Evolutionary conservation across 2,888 invertebrate species (phyloP), one percentile per base, ranked within the genome.

Genomic region (Dicranocentrus wangi): DNA sequence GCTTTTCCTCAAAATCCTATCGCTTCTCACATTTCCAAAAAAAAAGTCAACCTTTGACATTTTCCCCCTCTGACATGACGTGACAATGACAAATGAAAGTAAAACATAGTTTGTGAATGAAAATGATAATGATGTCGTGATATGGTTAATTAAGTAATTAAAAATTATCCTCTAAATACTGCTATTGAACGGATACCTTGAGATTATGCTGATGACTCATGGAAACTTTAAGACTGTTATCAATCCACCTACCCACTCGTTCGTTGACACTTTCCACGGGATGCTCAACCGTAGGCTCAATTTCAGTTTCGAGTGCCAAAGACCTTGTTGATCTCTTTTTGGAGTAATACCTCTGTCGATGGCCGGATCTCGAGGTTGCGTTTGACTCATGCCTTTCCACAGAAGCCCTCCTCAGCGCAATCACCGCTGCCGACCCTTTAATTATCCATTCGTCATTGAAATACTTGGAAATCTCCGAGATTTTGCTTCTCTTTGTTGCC

Each of bases 401-500:
- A 1, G 82, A 82, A 1, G 79, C 81, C 51, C 84, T 81, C 28
- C 81, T 58, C 2, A 70, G 19, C 2, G 75, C 79, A 17, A 81
- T 51, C 60, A 69, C 82, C 1, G 77, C 81, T 2, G 78, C 73
- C 1, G 76, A 58, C n/a, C 76, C 71, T 51, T 80, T 83, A 19
- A 82, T 51, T 2, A 86, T 63, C 87, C 87, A 87, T 8, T 85
- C 85, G 60, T 87, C 87, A n/a, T 51, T 71, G 8, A 86, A 66
- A 58, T 87, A 87, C 32, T 87, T 87, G 10, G 71, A 82, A 53
- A 87, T 80, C 63, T 87, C 87, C 13, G 73, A 60, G 23, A 87
- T 83, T 53, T 85, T 83, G 65, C 81, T 82, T 53, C 87, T 61
- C 53, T 84, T 85, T 0, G 65, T 43, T 1, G 84, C 70, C 51